These are phyloP conservation scores for Listrodromus nycthemerus DNA, from an alignment of 2,888 invertebrate genomes.

Conservation along the genomic window DNA sequence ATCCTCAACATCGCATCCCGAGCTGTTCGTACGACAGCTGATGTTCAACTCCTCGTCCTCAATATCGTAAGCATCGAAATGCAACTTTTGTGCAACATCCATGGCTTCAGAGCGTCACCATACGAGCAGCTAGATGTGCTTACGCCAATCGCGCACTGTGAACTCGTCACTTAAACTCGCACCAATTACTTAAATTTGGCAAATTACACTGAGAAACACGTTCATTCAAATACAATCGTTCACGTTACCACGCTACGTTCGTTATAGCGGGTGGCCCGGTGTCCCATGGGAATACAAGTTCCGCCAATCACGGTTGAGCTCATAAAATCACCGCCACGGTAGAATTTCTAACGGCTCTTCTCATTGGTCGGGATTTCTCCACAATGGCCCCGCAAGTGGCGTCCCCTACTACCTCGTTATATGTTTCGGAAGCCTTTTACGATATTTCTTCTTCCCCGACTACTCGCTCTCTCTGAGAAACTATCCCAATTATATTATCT, in stretches of 20 bases:
- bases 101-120: constrained; percentile 71
- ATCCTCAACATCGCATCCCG: constrained; percentile 88
- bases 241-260: constrained; percentile 76
- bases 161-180: constrained; percentile 51
- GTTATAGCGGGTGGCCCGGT: constrained; percentile 78
- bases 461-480: constrained; percentile 41
- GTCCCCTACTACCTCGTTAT: constrained; percentile 65
- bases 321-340: constrained; percentile 43
- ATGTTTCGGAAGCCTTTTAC: constrained; percentile 58
- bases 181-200: constrained; percentile 63
- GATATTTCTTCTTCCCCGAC: constrained; percentile 29
- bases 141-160: constrained; percentile 47
- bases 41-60: constrained; percentile 86
- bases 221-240: constrained; percentile 76
- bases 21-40: constrained; percentile 85
- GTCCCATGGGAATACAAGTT: constrained; percentile 67
- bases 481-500: constrained; percentile 63
- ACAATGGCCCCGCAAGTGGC: constrained; percentile 64
- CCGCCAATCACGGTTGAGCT: constrained; percentile 70
- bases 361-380: constrained; percentile 71
- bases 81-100: constrained; percentile 82
- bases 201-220: constrained; percentile 68
- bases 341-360: constrained; percentile 48
- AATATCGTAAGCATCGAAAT: constrained; percentile 81
- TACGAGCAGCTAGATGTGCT: constrained; percentile 44